A percentile compares a stretch with the other conserved stretches of the same genome.
Evolutionary conservation across 2,113 vertebrate species (phyloP).

Genomic region (Chelonoidis abingdonii): DNA sequence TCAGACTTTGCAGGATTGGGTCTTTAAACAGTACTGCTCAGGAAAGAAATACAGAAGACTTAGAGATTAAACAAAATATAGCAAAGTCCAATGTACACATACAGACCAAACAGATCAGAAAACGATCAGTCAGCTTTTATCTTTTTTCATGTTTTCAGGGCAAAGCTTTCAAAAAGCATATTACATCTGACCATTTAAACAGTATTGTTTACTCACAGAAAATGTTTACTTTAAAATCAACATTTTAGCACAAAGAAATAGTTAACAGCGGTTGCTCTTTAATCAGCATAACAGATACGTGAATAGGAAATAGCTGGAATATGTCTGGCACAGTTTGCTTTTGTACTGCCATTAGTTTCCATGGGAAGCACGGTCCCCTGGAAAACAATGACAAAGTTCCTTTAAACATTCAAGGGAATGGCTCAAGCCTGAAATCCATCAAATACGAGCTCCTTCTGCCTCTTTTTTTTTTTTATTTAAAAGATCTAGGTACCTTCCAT

Average conservation of each 20-base stretch:
- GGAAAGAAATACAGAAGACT: not conserved
- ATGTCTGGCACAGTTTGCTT: not conserved
- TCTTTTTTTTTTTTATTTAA: not conserved
- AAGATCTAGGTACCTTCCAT: not conserved
- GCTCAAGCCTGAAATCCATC: not conserved
- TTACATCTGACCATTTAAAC: not conserved
- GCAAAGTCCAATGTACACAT: not conserved
- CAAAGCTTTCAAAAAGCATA: not conserved
- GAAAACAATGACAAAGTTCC: not conserved
- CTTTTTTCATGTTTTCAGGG: not conserved
- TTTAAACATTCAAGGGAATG: not conserved
- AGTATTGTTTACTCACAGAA: not conserved
- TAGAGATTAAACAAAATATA: not conserved
- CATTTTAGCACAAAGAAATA: not conserved
- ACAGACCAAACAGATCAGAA: fast-evolving
- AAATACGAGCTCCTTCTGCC: not conserved
- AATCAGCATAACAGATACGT: not conserved
- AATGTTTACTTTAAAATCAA: not conserved
- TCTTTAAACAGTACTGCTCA: not conserved
- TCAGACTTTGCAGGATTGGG: not conserved
- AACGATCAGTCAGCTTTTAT: not conserved
- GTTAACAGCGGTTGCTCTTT: not conserved
- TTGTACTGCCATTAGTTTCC: not conserved
- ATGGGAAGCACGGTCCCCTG: not conserved
- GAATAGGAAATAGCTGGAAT: not conserved